phyloP scores from a whole-genome alignment of 2,113 vertebrate genomes.

The Picathartes gymnocephalus region DNA sequence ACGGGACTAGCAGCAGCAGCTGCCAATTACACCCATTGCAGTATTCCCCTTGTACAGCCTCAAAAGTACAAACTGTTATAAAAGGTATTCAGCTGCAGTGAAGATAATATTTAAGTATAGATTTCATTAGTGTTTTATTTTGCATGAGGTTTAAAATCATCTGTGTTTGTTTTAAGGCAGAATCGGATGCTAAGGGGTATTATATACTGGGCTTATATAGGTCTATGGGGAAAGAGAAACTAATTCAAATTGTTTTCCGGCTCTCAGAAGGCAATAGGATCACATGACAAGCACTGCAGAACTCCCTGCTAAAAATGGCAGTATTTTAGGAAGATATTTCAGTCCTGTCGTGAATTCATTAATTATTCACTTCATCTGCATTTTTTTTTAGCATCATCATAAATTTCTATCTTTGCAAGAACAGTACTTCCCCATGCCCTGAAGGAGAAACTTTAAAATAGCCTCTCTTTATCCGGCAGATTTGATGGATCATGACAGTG shows the following conservation, averaged over 20 bases:
- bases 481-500: slow-evolving; percentile 21
- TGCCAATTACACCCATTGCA: neutral
- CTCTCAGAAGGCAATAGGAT: slow-evolving; percentile 51
- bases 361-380: slow-evolving; percentile 25
- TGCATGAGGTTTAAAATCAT: slow-evolving; percentile 3
- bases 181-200: slow-evolving; percentile 6
- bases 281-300: slow-evolving; percentile 42
- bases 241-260: slow-evolving; percentile 47
- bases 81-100: slow-evolving; percentile 4
- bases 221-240: slow-evolving; percentile 20
- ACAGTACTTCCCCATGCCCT: slow-evolving; percentile 21
- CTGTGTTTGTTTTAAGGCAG: slow-evolving; percentile 42
- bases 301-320: slow-evolving; percentile 49
- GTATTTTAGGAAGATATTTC: slow-evolving; percentile 51
- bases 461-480: slow-evolving; percentile 3
- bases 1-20: neutral
- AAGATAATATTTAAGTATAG: neutral
- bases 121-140: slow-evolving; percentile 2
- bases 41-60: neutral
- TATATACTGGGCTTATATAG: neutral
- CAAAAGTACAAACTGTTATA: neutral
- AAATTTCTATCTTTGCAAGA: slow-evolving; percentile 37
- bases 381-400: slow-evolving; percentile 53
- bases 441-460: slow-evolving; percentile 56
- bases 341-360: slow-evolving; percentile 35